Conservation (phyloP, 2,113 vertebrate genomes). For the Atherinomorus stipes region DNA sequence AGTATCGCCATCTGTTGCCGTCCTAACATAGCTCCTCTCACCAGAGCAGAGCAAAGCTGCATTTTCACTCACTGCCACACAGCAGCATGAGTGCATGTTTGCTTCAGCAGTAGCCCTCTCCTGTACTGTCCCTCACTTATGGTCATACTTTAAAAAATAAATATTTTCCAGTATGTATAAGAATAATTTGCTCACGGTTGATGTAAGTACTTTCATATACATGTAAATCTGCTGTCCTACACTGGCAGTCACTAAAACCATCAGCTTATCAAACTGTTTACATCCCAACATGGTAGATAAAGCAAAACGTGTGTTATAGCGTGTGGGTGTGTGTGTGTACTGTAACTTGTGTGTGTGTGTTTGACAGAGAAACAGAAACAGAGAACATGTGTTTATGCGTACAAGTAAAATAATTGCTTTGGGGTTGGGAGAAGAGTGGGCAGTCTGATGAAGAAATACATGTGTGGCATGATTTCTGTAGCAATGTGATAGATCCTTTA, state of each 20-base stretch:
- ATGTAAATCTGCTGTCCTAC: too few relatives aligned
- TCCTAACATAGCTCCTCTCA: slow-evolving; percentile 63
- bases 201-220: too few relatives aligned
- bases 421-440: slow-evolving; percentile 73
- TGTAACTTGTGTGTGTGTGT: too few relatives aligned
- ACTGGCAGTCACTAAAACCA: background rate
- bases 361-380: background rate
- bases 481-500: slow-evolving; percentile 59
- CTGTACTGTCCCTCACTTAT: background rate
- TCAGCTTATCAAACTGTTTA: background rate
- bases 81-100: background rate
- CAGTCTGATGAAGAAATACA: slow-evolving; percentile 23
- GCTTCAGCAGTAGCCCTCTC: too few relatives aligned
- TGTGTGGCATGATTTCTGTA: slow-evolving; percentile 45
- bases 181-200: too few relatives aligned
- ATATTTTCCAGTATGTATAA: too few relatives aligned
- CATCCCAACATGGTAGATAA: background rate
- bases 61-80: slow-evolving; percentile 40
- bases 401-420: slow-evolving; percentile 24
- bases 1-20: slow-evolving; percentile 92
- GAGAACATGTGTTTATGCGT: background rate
- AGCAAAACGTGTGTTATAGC: too few relatives aligned
- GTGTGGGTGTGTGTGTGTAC: too few relatives aligned
- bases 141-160: background rate
- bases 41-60: slow-evolving; percentile 27